Base-by-base conservation (phyloP, 2,797 vertebrate species). In the Columba guinea region DNA sequence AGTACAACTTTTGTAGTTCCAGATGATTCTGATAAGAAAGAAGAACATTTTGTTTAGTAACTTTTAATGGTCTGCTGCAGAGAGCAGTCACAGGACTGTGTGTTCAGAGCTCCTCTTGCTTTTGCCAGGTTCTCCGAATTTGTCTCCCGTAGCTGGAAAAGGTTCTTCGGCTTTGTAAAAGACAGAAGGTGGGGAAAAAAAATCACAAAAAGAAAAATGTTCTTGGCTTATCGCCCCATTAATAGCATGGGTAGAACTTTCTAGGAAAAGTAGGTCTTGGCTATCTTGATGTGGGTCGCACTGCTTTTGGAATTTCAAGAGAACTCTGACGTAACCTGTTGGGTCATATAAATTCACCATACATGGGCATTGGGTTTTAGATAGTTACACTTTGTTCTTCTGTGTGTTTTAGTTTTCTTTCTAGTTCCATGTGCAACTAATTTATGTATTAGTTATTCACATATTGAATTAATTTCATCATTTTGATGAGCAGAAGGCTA, bases 401-500 rank as follows among this genome's bases (percentile, higher is more conserved):
- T 81, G n/a, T 52, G 84, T 83, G 46, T 71, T 94, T 92, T 30
- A 24, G 27, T 92, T 92, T 96, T 94, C 59, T 81, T 55, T 74
- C 73, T 92, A 39, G 93, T 87, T 64, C 95, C 97, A 96, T 94
- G 78, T 97, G 97, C 94, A 97, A 97, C 81, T 91, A 76, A 97
- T 97, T 96, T 97, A 68, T 69, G 56, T 73, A 89, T 93, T 94
- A 64, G 58, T 93, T 87, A 84, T 86, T 97, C 95, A 90, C 97
- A 96, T 97, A 87, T 77, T 97, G 97, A 96, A 94, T 95, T 97
- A 95, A 97, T 97, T 95, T 96, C 89, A 90, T 97, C 90, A 92
- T 93, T 19, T 64, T 6, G 39, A 39, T 14, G 64, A 73, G 82
- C 28, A 53, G 94, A 95, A 96, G 95, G 64, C 93, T 94, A 75